These are phyloP conservation scores for Drosophila prostipennis DNA, from an alignment of 2,888 invertebrate species.

Conservation along the genomic window DNA sequence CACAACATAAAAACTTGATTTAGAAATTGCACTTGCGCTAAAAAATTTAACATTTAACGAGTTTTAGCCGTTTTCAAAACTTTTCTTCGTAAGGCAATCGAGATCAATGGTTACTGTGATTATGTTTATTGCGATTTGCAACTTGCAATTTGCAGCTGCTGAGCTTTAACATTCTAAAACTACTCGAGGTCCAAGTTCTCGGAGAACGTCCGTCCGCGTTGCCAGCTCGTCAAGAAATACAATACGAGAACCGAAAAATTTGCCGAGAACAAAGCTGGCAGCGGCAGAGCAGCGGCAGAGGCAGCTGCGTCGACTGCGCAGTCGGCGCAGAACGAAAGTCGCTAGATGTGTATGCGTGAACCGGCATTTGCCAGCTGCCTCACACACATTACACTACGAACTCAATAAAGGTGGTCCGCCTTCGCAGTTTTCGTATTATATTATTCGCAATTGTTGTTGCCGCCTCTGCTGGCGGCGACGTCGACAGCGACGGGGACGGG, in stretches of 20 bases:
- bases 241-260: conserved; percentile 52
- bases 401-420: conserved; percentile 25
- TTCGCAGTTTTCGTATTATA: conserved; percentile 38
- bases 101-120: conserved; percentile 49
- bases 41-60: conserved; percentile 15
- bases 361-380: conserved; percentile 47
- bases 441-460: conserved; percentile 30
- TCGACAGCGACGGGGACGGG: background rate
- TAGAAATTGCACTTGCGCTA: conserved; percentile 71
- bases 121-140: background rate
- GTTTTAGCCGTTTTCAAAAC: conserved; percentile 10
- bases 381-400: background rate
- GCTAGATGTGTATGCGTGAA: conserved; percentile 19
- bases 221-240: conserved; percentile 74
- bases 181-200: conserved; percentile 53
- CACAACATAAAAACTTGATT: conserved; percentile 49
- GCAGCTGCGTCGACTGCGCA: conserved; percentile 35
- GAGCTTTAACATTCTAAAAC: conserved; percentile 63
- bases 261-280: conserved; percentile 63
- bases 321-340: conserved; percentile 46
- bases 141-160: conserved; percentile 21
- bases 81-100: conserved; percentile 62
- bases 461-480: conserved; percentile 11
- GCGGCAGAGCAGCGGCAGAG: conserved; percentile 47
- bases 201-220: conserved; percentile 59